phyloP scores from a whole-genome alignment of 2,888 invertebrate genomes.

The Drosophila anomelani region DNA sequence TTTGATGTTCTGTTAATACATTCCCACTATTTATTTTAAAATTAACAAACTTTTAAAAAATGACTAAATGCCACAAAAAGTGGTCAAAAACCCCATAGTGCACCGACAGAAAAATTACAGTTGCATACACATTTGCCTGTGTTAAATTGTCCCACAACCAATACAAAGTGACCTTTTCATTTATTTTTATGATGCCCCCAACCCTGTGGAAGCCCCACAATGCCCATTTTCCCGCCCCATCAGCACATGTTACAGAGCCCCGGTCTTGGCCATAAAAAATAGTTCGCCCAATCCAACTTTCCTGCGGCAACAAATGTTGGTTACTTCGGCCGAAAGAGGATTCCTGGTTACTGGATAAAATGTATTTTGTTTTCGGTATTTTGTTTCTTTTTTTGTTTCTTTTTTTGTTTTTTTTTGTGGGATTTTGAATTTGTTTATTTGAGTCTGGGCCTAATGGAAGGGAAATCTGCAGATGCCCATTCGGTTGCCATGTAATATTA shows the following conservation, averaged over 20 bases:
- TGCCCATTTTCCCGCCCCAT: constrained; percentile 23
- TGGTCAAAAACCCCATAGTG: no score
- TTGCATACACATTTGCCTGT: constrained; percentile 77
- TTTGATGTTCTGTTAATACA: no score
- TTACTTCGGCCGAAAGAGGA: constrained; percentile 41
- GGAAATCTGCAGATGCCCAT: constrained; percentile 19
- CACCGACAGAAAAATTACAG: constrained; percentile 73
- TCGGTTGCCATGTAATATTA: neutral
- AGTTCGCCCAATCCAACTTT: constrained; percentile 50
- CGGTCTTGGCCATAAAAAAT: constrained; percentile 53
- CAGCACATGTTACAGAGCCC: neutral
- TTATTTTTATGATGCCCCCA: constrained; percentile 73
- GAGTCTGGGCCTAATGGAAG: constrained; percentile 28
- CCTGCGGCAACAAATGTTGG: constrained; percentile 54
- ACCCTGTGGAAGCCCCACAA: neutral
- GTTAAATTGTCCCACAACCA: constrained; percentile 80
- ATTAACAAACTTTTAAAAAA: no score
- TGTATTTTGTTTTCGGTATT: constrained; percentile 25
- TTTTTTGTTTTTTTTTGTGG: constrained; percentile 9
- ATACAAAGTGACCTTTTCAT: constrained; percentile 80
- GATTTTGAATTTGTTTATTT: constrained; percentile 43
- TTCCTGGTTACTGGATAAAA: constrained; percentile 33
- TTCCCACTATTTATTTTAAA: no score
- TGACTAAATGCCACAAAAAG: no score
- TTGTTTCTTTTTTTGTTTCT: constrained; percentile 3